These are phyloP conservation scores for Coregonus sp. DNA, from an alignment of 2,797 vertebrate genomes.

Conservation along the genomic window DNA sequence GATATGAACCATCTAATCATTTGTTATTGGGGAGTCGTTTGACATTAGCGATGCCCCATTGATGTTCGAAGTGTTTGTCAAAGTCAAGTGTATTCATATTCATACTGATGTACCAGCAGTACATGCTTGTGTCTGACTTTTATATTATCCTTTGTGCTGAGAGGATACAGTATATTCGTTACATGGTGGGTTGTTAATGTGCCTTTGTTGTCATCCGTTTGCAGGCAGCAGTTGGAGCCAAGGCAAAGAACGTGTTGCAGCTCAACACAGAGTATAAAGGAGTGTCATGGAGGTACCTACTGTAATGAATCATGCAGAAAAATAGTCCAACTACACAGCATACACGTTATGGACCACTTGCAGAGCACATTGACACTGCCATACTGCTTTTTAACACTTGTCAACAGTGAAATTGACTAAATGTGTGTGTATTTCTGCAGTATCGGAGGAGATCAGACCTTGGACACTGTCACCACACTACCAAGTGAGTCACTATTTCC, in stretches of 20 bases:
- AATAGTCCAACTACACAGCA: background rate
- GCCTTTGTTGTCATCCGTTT: slow-evolving; percentile 17
- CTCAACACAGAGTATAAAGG: slow-evolving; percentile 75
- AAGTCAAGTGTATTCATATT: background rate
- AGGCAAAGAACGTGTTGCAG: slow-evolving; percentile 54
- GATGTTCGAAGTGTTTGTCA: background rate
- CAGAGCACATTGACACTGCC: background rate
- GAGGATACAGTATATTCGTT: background rate
- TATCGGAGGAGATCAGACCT: slow-evolving; percentile 80
- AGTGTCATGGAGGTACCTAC: slow-evolving; percentile 85
- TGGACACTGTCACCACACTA: slow-evolving; percentile 83
- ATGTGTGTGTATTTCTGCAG: slow-evolving; percentile 61
- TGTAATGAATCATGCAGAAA: background rate
- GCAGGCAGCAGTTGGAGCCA: slow-evolving; percentile 80
- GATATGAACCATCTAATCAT: slow-evolving; percentile 25
- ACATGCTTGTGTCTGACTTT: background rate
- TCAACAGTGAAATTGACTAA: background rate
- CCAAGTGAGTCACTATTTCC: slow-evolving; percentile 81
- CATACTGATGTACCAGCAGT: background rate
- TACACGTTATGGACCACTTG: background rate
- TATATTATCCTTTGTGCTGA: slow-evolving; percentile 6
- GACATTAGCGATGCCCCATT: slow-evolving; percentile 18
- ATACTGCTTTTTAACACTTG: background rate
- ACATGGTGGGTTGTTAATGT: background rate
- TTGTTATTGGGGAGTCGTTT: slow-evolving; percentile 34